Base-by-base conservation (phyloP, 2,113 vertebrate species). In the Toxotes jaculatrix region DNA sequence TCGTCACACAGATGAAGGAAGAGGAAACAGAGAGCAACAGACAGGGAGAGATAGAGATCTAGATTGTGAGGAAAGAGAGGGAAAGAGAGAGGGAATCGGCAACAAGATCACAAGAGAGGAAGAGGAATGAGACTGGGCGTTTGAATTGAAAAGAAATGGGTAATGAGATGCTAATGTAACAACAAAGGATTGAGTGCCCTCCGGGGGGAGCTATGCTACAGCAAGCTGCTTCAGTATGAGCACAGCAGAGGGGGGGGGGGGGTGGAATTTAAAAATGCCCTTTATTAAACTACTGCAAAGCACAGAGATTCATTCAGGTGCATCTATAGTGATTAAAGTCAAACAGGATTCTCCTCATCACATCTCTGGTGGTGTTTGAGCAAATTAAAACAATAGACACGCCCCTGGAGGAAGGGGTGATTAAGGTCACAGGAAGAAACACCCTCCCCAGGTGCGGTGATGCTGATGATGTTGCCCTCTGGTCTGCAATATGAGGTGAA, bases 161-260 rank as follows among this genome's bases (percentile, higher is more conserved):
- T 91, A 93, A 94, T 93, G 88, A 92, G 86, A 92, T 93, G 91
- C 76, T 91, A 90, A 91, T 93, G 78, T 91, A 88, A 90, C 88
- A 91, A 94, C 88, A 92, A 91, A 93, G 85, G 82, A 79, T 69
- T 34, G 80, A 76, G 75, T 72, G 83, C 89, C 90, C 91, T 88
- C 61, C 51, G 86, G 92, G 84, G 85, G 82, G 78, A 89, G 85
- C 90, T 82, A 57, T 78, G 86, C 80, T 80, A 85, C 87, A 84
- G 77, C 84, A 34, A 61, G 67, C 67, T 42, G 67, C 81, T 86
- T 72, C 69, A 74, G 55, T 67, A 77, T 32, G 80, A 89, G 79
- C 71, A 79, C 59, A 79, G 61, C 65, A 70, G 36, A 69, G 55
- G 32, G 57, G 43, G 77, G 67, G 76, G 64, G 32, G 57, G 43